Percentiles rank a stretch among this genome's conserved stretches.
phyloP scores from a whole-genome alignment of 1,140 invertebrate genomes.

The Zelostemma sp. region DNA sequence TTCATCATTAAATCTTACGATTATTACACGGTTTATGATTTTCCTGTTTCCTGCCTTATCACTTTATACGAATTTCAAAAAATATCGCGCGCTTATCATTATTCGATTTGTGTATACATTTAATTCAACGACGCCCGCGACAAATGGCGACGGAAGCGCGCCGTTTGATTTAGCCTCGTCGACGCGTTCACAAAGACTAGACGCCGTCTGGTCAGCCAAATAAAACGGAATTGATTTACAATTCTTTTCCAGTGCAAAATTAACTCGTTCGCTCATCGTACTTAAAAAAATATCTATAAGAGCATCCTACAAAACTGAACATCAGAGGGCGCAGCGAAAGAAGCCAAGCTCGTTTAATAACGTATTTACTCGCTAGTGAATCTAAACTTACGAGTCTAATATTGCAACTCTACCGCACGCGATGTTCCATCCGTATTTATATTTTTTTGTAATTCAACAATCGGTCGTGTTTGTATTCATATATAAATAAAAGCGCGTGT shows the following conservation, averaged over 20 bases:
- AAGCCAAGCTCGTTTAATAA: slow-evolving; percentile 55
- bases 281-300: slow-evolving; percentile 30
- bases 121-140: no score
- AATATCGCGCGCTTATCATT: slow-evolving; percentile 44
- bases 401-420: slow-evolving; percentile 52
- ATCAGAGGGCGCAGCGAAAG: slow-evolving; percentile 27
- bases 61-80: slow-evolving; percentile 47
- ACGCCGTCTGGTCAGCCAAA: slow-evolving; percentile 37
- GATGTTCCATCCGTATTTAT: slow-evolving; percentile 29
- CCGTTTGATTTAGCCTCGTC: slow-evolving; percentile 46
- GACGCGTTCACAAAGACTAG: slow-evolving; percentile 31
- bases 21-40: slow-evolving; percentile 45
- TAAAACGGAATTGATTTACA: slow-evolving; percentile 38
- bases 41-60: slow-evolving; percentile 28
- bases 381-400: slow-evolving; percentile 56
- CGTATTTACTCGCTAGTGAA: slow-evolving; percentile 34
- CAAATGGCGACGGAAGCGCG: no score
- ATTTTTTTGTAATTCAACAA: slow-evolving; percentile 12
- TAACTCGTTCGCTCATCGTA: slow-evolving; percentile 12
- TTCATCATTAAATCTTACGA: slow-evolving; percentile 51
- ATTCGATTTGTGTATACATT: slow-evolving; percentile 31
- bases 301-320: slow-evolving; percentile 31
- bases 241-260: slow-evolving; percentile 35
- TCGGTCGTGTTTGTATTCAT: slow-evolving; percentile 16
- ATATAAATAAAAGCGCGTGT: slow-evolving; percentile 48